Evolutionary conservation across 2,888 invertebrate species (phyloP), one percentile per base, ranked within the genome.

Genomic region (Apantesis nais): DNA sequence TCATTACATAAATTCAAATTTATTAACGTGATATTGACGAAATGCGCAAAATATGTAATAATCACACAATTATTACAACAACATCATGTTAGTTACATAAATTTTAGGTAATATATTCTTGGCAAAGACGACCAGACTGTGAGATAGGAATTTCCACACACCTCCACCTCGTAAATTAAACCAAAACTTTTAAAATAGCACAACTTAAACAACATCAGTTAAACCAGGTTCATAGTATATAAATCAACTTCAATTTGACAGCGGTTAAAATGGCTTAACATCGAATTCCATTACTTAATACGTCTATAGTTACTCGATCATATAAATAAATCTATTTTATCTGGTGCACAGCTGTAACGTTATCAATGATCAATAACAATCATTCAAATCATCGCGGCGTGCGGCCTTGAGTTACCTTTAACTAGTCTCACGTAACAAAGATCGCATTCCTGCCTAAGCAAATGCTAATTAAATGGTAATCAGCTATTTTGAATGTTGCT

Each of bases 391-490:
- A 76, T 80, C 76, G 37, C 63, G 76, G 74, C 62, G 68, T 74
- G 66, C 73, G 79, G 70, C 84, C 84, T 84, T 84, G 74, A 74
- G 62, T 78, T 81, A 74, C 84, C 85, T 84, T 84, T 83, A 76
- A 77, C 74, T 76, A 63, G 68, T 71, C 64, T 71, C 77, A 74
- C 74, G 68, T 76, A 71, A 71, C 73, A 61, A 67, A 77, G 74
- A 66, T 71, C 72, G 39, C 83, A 82, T 84, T 85, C 85, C 77
- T 72, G 67, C 73, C 72, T 73, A 80, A 81, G 77, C 78, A 77
- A 86, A 86, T 86, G 82, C 80, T 82, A 83, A 85, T 86, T 81
- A 82, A 81, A 86, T 86, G 86, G 29, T 85, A 86, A 86, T 84
- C 64, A 77, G 70, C 65, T 71, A 60, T 69, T 72, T 72, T 58